phyloP scores from a whole-genome alignment of 2,888 invertebrate genomes.

The Catocala nupta region DNA sequence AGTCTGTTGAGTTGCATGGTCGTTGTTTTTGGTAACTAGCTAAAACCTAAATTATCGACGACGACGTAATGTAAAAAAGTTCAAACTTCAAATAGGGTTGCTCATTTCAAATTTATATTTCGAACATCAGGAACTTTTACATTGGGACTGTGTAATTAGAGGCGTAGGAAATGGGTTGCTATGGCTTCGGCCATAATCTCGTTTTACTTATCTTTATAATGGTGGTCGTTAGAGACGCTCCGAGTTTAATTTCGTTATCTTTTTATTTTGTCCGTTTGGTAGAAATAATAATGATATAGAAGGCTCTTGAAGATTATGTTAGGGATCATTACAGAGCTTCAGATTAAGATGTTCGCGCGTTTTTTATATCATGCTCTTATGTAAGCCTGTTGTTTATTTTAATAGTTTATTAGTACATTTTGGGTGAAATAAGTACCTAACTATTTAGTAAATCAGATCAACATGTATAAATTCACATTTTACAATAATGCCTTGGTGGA shows the following conservation, averaged over 20 bases:
- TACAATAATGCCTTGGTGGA: too few relatives aligned
- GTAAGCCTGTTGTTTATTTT: too few relatives aligned
- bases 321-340: not conserved
- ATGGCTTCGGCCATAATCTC: slow-evolving; percentile 46
- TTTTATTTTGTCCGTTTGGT: slow-evolving; percentile 38
- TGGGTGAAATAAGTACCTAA: too few relatives aligned
- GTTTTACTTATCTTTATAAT: slow-evolving; percentile 55
- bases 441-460: too few relatives aligned
- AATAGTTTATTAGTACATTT: too few relatives aligned
- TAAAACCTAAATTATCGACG: too few relatives aligned
- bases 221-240: slow-evolving; percentile 51
- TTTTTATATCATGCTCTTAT: too few relatives aligned
- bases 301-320: slow-evolving; percentile 18
- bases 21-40: too few relatives aligned
- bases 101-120: slow-evolving; percentile 28
- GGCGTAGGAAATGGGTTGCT: slow-evolving; percentile 38
- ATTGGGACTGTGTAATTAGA: slow-evolving; percentile 29
- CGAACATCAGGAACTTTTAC: slow-evolving; percentile 36
- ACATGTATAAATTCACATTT: too few relatives aligned
- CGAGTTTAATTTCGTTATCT: slow-evolving; percentile 44
- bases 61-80: too few relatives aligned
- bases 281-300: slow-evolving; percentile 10
- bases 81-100: not conserved
- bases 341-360: not conserved
- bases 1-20: too few relatives aligned